Conservation (phyloP, 1,140 invertebrate species). For the Macrosteles quadrilineatus region DNA sequence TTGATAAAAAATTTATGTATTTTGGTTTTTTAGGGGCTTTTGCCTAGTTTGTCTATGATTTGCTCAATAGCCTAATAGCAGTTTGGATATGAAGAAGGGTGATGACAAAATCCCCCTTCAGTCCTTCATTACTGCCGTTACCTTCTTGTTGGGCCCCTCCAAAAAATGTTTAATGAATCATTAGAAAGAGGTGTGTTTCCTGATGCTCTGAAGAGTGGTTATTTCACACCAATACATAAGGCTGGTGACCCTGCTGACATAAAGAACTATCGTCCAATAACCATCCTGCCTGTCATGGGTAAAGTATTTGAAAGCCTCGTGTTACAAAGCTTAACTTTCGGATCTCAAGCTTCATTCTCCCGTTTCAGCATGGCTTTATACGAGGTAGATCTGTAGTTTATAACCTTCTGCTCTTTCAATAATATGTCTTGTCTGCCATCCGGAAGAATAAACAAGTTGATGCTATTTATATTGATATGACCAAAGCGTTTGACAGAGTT, state of each 20-base stretch:
- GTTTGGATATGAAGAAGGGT: no score
- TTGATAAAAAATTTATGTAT: no score
- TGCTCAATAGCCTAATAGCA: no score
- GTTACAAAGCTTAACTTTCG: neutral
- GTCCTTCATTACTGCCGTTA: neutral
- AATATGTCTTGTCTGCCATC: neutral
- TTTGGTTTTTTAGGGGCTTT: no score
- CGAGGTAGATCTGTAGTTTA: neutral
- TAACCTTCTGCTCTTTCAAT: neutral
- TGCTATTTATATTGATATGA: no score
- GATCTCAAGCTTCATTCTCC: neutral
- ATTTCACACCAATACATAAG: neutral
- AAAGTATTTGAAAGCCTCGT: neutral
- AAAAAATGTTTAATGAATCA: neutral
- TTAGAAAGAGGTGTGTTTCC: neutral
- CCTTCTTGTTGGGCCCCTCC: neutral
- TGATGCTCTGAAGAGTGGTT: neutral
- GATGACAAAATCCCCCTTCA: no score
- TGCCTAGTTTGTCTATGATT: no score
- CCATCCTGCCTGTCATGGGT: neutral
- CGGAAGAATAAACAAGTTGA: conserved; percentile 5
- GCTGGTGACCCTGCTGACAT: no score
- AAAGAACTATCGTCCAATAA: no score
- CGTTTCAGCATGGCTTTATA: conserved; percentile 1
- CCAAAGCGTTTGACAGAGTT: neutral